phyloP scores from a whole-genome alignment of 1,140 invertebrate species.

The Nilaparvata lugens region DNA sequence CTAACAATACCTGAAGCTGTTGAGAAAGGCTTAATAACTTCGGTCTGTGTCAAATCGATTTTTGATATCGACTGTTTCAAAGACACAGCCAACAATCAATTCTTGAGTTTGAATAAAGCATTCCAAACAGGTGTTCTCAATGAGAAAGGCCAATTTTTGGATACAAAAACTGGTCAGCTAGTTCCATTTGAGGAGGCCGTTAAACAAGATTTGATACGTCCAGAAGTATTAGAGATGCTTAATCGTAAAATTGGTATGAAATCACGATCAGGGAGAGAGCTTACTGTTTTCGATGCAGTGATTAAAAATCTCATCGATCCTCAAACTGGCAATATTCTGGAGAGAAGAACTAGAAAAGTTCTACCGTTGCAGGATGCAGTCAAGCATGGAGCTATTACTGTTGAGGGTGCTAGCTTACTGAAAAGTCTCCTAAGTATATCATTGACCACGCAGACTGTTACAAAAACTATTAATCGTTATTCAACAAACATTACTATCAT shows the following conservation, averaged over 20 bases:
- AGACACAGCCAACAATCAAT: slow-evolving; percentile 66
- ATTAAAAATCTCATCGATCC: slow-evolving; percentile 73
- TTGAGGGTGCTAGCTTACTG: slow-evolving; percentile 73
- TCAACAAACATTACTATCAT: slow-evolving; percentile 33
- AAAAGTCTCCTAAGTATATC: slow-evolving; percentile 76
- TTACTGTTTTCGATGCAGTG: slow-evolving; percentile 78
- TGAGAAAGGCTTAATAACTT: slow-evolving; percentile 76
- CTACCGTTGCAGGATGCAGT: slow-evolving; percentile 80
- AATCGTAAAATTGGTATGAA: slow-evolving; percentile 70
- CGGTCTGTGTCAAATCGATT: slow-evolving; percentile 76
- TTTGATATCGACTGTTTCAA: slow-evolving; percentile 89
- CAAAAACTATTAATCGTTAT: slow-evolving; percentile 56
- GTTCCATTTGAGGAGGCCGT: slow-evolving; percentile 59
- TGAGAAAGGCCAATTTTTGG: slow-evolving; percentile 57
- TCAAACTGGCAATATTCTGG: slow-evolving; percentile 72
- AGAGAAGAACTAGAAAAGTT: slow-evolving; percentile 62
- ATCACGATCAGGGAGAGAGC: slow-evolving; percentile 52
- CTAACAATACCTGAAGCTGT: slow-evolving; percentile 67
- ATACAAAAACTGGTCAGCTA: slow-evolving; percentile 62
- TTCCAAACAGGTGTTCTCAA: slow-evolving; percentile 68
- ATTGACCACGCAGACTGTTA: slow-evolving; percentile 73
- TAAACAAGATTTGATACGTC: slow-evolving; percentile 52
- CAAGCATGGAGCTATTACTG: slow-evolving; percentile 69
- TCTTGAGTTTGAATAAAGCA: slow-evolving; percentile 80
- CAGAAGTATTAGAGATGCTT: slow-evolving; percentile 76